Evolutionary conservation across 2,888 invertebrate species (phyloP).

Genomic region (Phaedon cochleariae): DNA sequence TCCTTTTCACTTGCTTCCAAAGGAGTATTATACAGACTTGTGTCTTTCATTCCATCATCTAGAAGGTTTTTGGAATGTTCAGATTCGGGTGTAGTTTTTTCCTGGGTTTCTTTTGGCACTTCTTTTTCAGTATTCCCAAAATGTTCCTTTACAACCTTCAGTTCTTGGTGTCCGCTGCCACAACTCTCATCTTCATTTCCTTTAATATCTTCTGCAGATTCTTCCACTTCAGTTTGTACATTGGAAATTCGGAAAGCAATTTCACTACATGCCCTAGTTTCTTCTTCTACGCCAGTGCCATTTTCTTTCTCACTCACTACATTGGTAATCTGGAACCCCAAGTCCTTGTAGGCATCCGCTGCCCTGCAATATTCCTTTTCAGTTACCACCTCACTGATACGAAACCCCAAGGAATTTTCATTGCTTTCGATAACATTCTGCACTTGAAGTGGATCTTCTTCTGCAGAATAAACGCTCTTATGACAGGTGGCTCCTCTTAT

Average conservation of each 20-base stretch:
- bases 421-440: constrained; percentile 33
- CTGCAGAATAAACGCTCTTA: constrained; percentile 16
- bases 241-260: background rate
- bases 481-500: constrained; percentile 8
- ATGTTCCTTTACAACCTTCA: no score
- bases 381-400: constrained; percentile 29
- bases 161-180: no score
- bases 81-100: no score
- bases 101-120: background rate
- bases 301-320: constrained; percentile 28
- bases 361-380: constrained; percentile 24
- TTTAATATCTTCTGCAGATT: no score
- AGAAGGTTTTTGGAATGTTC: background rate
- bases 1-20: no score
- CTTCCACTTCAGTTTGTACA: constrained; percentile 12
- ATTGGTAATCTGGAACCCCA: constrained; percentile 34
- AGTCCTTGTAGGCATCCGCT: constrained; percentile 25
- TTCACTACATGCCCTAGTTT: background rate
- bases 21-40: no score
- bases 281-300: background rate
- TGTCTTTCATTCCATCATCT: background rate
- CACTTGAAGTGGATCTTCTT: constrained; percentile 35
- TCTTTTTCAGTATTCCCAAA: background rate
- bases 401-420: constrained; percentile 28
- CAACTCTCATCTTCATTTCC: no score